Evolutionary conservation across 2,113 vertebrate species (phyloP).

Genomic region (Alouatta palliata): DNA sequence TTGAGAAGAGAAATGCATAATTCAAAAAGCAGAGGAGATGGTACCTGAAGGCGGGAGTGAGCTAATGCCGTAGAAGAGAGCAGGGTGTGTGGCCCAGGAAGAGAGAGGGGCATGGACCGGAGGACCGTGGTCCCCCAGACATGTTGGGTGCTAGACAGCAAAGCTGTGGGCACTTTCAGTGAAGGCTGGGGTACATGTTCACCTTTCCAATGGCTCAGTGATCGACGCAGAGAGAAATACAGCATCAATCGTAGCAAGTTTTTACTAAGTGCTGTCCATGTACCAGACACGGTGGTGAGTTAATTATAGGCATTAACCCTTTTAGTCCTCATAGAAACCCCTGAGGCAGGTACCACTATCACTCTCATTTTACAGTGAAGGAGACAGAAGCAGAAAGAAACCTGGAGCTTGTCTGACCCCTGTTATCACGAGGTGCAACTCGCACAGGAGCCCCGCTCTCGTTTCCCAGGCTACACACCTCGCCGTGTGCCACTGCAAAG

Average conservation of each 20-base stretch:
- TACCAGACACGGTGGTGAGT: rapidly evolving
- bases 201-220: background rate
- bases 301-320: rapidly evolving
- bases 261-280: background rate
- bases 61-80: background rate
- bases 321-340: background rate
- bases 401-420: rapidly evolving
- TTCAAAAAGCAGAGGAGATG: background rate
- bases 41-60: rapidly evolving
- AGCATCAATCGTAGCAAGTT: rapidly evolving
- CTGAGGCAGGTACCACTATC: background rate
- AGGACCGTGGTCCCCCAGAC: too few relatives aligned
- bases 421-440: rapidly evolving
- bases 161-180: background rate
- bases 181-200: background rate
- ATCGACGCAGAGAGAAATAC: background rate
- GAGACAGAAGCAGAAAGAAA: background rate
- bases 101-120: background rate
- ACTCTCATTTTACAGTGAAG: background rate
- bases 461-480: background rate
- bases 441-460: background rate
- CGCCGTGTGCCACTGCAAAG: rapidly evolving
- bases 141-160: rapidly evolving
- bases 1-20: background rate
- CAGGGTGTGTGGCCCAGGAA: background rate